These are phyloP conservation scores for Florisuga fusca DNA, from an alignment of 2,797 vertebrate species.

Conservation along the genomic window DNA sequence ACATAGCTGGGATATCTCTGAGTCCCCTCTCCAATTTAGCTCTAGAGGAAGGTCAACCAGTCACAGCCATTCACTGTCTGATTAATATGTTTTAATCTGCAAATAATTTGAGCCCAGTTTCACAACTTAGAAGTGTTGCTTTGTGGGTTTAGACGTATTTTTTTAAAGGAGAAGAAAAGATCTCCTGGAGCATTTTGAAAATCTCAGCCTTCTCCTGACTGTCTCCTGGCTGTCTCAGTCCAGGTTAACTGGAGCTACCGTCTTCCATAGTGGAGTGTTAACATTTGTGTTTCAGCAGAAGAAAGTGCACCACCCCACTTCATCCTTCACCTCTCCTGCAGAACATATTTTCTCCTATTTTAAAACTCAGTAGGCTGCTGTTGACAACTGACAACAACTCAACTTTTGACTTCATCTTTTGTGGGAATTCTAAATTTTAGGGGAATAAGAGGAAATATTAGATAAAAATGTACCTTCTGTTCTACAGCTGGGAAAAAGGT, in stretches of 20 bases:
- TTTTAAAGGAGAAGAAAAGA: neutral
- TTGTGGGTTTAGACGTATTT: neutral
- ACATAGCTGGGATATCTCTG: neutral
- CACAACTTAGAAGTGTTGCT: neutral
- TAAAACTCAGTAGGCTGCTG: neutral
- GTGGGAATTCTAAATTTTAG: slow-evolving; percentile 5
- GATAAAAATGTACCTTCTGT: slow-evolving; percentile 22
- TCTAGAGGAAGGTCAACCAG: neutral
- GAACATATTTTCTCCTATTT: neutral
- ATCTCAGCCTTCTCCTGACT: neutral
- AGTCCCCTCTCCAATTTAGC: neutral
- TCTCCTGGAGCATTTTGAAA: neutral
- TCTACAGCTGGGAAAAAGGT: neutral
- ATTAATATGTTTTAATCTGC: neutral
- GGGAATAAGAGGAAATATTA: neutral
- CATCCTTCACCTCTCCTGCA: neutral
- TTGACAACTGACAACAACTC: neutral
- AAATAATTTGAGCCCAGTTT: neutral
- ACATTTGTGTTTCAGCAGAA: neutral
- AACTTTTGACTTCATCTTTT: neutral
- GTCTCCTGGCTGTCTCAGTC: neutral
- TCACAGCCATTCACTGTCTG: neutral
- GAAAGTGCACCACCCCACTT: neutral
- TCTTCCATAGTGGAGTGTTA: neutral
- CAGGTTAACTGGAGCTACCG: neutral